Conservation (phyloP, 2,888 invertebrate genomes). For the Dinocampus coccinellae region DNA sequence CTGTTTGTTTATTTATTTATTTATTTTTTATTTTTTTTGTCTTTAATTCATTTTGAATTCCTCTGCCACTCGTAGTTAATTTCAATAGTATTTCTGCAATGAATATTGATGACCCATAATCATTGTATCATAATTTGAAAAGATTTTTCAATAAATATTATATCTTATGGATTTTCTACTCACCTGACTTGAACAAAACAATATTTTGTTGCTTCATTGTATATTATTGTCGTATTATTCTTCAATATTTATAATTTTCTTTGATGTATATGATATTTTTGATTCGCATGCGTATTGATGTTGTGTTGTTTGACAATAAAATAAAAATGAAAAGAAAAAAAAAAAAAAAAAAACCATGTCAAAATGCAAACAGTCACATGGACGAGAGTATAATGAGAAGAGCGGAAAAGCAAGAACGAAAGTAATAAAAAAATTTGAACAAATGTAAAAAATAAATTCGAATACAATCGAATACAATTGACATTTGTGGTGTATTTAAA, state of each 20-base stretch:
- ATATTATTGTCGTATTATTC: neutral
- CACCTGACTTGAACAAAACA: constrained; percentile 2
- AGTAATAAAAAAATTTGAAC: neutral
- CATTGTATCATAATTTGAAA: constrained; percentile 28
- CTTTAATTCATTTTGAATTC: no score
- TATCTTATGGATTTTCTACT: constrained; percentile 29
- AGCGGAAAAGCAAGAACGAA: neutral
- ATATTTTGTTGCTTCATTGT: constrained; percentile 7
- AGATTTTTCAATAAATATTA: constrained; percentile 31
- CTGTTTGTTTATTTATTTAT: neutral
- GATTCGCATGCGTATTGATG: neutral
- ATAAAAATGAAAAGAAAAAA: no score
- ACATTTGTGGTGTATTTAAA: no score
- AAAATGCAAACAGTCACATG: neutral
- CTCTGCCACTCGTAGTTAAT: constrained; percentile 20
- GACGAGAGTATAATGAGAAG: constrained; percentile 9
- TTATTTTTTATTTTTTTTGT: neutral
- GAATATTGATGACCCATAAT: constrained; percentile 32
- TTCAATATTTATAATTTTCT: neutral
- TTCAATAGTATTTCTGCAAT: constrained; percentile 16
- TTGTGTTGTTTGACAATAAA: neutral
- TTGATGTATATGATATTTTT: neutral
- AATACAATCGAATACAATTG: no score
- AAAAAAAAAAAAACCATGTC: neutral
- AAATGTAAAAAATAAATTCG: neutral